Conservation (phyloP, 1,140 invertebrate species). For the Pseudomyrmex pallidus region DNA sequence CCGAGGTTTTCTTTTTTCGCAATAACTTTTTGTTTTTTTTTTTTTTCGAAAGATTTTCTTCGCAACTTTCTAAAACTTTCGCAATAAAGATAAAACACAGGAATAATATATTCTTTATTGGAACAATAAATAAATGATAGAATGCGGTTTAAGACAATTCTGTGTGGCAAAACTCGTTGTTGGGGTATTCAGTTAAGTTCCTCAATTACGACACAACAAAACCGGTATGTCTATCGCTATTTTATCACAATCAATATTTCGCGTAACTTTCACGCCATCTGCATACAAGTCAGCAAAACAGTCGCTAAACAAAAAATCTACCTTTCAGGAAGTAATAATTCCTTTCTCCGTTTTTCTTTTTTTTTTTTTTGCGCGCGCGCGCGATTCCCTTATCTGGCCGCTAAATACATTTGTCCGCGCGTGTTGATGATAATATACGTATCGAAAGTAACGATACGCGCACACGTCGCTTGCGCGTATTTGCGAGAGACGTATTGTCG, state of each 20-base stretch:
- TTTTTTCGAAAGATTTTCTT: neutral
- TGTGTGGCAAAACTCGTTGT: neutral
- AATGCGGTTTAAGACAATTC: neutral
- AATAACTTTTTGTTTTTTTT: neutral
- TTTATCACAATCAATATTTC: slow-evolving; percentile 18
- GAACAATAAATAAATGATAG: no score
- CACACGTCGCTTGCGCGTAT: neutral
- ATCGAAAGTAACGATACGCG: no score
- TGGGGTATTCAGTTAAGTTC: neutral
- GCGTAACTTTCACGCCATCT: slow-evolving; percentile 8
- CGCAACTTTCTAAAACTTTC: slow-evolving; percentile 24
- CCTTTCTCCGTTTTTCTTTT: slow-evolving; percentile 1
- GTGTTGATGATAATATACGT: neutral
- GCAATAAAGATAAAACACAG: neutral
- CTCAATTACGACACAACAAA: neutral
- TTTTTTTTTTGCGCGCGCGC: neutral
- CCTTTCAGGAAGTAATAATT: slow-evolving; percentile 1
- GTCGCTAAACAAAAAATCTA: slow-evolving; percentile 3
- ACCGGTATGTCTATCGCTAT: neutral
- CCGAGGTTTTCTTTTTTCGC: neutral
- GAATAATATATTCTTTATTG: neutral
- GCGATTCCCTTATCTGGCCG: neutral
- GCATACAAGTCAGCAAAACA: no score
- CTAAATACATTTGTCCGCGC: slow-evolving; percentile 9
- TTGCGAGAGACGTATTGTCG: slow-evolving; percentile 9